Evolutionary conservation across 1,140 invertebrate species (phyloP).

Genomic region (Spodoptera litura): DNA sequence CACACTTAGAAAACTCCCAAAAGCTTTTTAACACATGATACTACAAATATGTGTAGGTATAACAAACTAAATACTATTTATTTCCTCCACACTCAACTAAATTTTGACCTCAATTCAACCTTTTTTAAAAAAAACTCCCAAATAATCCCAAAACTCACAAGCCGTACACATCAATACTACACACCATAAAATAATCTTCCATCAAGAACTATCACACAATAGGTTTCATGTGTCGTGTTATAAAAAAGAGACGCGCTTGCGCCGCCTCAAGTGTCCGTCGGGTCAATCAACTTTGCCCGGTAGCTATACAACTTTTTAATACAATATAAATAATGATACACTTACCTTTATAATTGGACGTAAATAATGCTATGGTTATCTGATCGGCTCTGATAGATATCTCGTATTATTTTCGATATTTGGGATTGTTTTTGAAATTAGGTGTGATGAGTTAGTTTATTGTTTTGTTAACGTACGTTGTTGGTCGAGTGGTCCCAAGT

Average conservation of each 20-base stretch:
- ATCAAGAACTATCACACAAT: constrained; percentile 45
- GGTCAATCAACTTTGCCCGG: constrained; percentile 67
- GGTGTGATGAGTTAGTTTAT: constrained; percentile 8
- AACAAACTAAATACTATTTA: too few relatives aligned
- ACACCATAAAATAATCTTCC: constrained; percentile 39
- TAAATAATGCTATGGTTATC: constrained; percentile 20
- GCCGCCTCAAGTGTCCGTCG: constrained; percentile 55
- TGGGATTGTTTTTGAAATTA: constrained; percentile 9
- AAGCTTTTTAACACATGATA: too few relatives aligned
- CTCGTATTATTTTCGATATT: constrained; percentile 9
- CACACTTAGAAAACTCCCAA: too few relatives aligned
- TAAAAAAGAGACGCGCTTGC: constrained; percentile 48
- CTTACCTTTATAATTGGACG: constrained; percentile 42
- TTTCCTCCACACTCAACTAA: too few relatives aligned
- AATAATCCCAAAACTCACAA: background rate
- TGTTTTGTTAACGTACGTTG: too few relatives aligned
- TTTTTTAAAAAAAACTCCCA: background rate
- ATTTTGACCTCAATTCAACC: too few relatives aligned
- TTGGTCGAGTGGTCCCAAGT: too few relatives aligned
- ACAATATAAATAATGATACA: constrained; percentile 57
- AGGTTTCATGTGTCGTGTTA: constrained; percentile 19
- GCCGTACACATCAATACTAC: background rate
- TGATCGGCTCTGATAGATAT: constrained; percentile 10
- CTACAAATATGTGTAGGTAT: too few relatives aligned
- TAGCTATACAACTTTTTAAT: constrained; percentile 66